These are phyloP conservation scores for Cerastis leucographa DNA, from an alignment of 2,888 invertebrate genomes.

Conservation along the genomic window DNA sequence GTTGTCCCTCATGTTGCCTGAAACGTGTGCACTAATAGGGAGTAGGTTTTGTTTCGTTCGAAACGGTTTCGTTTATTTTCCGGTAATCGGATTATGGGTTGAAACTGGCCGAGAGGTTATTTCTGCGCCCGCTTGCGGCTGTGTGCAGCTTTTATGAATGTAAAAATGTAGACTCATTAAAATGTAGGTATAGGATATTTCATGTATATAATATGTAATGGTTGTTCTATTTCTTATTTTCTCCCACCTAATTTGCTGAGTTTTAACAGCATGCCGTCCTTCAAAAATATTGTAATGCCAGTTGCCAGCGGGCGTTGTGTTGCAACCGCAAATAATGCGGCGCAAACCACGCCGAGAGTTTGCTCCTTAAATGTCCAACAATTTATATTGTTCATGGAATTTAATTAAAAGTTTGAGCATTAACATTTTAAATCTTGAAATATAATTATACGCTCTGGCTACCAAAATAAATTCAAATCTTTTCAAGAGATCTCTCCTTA, in stretches of 20 bases:
- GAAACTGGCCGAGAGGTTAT: constrained; percentile 19
- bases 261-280: background rate
- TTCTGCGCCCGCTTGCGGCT: constrained; percentile 27
- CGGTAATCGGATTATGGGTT: constrained; percentile 44
- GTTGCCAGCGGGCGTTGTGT: background rate
- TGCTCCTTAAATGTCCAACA: constrained; percentile 32
- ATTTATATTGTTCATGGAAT: constrained; percentile 43
- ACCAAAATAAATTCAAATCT: constrained; percentile 39
- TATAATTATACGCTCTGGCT: constrained; percentile 22
- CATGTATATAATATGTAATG: background rate
- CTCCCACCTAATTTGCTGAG: background rate
- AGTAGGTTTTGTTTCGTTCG: constrained; percentile 40
- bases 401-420: constrained; percentile 51
- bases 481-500: constrained; percentile 11
- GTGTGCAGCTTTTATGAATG: constrained; percentile 8
- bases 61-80: constrained; percentile 29
- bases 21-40: constrained; percentile 41
- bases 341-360: constrained; percentile 9
- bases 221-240: background rate
- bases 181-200: no score
- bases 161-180: background rate
- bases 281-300: constrained; percentile 14
- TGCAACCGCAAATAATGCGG: constrained; percentile 43
- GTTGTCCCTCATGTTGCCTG: constrained; percentile 32
- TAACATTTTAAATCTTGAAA: constrained; percentile 48